Percentiles rank a stretch among this genome's conserved stretches.
phyloP scores from a whole-genome alignment of 2,797 vertebrate genomes.

The Cheirogaleus major region DNA sequence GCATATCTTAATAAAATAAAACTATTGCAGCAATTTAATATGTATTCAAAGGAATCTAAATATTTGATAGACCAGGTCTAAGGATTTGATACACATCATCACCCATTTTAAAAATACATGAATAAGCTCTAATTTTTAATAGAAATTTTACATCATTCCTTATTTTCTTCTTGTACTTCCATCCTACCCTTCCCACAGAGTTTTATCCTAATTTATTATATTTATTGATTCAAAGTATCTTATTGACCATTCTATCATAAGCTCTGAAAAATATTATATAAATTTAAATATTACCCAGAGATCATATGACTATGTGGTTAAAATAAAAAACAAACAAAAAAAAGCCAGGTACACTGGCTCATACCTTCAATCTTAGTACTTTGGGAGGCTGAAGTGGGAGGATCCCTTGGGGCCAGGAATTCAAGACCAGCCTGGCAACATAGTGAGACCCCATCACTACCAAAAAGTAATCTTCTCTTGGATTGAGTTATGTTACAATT shows the following conservation, averaged over 20 bases:
- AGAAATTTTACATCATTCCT: not conserved
- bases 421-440: not conserved
- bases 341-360: not conserved
- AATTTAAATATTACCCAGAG: slow-evolving; percentile 15
- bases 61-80: not conserved
- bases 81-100: not conserved
- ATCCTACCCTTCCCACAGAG: not conserved
- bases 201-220: not conserved
- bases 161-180: not conserved
- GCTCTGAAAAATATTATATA: not conserved
- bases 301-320: not conserved
- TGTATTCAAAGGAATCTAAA: slow-evolving; percentile 18
- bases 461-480: not conserved
- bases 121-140: not conserved
- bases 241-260: not conserved
- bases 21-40: not conserved
- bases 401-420: not conserved
- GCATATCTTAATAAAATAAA: slow-evolving; percentile 29
- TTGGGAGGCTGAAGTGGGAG: not conserved
- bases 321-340: not conserved
- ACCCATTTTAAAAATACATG: not conserved
- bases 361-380: not conserved
- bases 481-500: not conserved
- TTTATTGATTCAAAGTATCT: not conserved
- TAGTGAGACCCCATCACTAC: not conserved